Evolutionary conservation across 2,797 vertebrate genomes (phyloP).

Genomic region (Parauchenoglanis punctatus): DNA sequence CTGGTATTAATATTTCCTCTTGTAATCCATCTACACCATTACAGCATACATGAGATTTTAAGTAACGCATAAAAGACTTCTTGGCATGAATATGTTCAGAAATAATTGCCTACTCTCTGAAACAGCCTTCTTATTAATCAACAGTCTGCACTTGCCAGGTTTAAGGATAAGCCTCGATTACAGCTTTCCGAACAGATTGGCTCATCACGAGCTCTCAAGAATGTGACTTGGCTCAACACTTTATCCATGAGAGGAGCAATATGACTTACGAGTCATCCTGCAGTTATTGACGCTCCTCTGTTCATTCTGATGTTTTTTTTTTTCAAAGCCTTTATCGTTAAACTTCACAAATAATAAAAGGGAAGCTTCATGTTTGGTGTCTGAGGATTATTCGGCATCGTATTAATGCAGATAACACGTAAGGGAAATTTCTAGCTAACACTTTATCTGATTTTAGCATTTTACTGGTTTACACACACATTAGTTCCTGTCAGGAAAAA

Average conservation of each 20-base stretch:
- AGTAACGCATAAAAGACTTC: slow-evolving; percentile 4
- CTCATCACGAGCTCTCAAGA: background rate
- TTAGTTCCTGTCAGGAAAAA: background rate
- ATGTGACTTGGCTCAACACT: background rate
- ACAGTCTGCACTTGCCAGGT: background rate
- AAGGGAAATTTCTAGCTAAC: background rate
- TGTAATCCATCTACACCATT: background rate
- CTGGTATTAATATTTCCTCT: too few species aligned
- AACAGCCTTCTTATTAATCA: background rate
- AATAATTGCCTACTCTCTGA: background rate
- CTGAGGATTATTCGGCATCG: background rate
- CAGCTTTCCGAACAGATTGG: background rate
- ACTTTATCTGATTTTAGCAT: background rate
- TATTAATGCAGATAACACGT: background rate
- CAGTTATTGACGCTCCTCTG: background rate
- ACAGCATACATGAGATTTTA: background rate
- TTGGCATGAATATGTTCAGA: background rate
- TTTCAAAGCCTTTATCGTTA: too few species aligned
- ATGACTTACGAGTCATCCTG: background rate
- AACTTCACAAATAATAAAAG: background rate
- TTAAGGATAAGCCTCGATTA: slow-evolving; percentile 10
- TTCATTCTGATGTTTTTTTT: too few species aligned
- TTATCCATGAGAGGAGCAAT: background rate
- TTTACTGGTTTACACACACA: background rate
- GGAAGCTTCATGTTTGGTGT: background rate